Base-by-base conservation (phyloP, 37 sponge, comb jelly and placozoan genomes). In the Cladorhizidae sp. region DNA sequence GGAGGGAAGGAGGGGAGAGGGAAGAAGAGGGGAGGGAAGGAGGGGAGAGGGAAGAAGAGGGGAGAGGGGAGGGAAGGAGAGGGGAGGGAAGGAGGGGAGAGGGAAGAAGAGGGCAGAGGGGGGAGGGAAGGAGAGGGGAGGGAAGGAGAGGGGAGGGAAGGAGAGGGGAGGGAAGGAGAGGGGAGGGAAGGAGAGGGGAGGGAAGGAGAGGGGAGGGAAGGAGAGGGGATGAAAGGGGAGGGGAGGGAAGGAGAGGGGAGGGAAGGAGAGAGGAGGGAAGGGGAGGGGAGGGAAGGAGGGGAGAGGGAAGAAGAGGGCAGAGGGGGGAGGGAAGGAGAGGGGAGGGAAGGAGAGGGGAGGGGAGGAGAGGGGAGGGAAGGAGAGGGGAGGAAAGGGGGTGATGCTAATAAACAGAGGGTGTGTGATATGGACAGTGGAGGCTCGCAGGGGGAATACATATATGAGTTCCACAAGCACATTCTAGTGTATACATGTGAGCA, bases 251-350 rank as follows among this genome's bases (percentile, higher is more conserved):
- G 42, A 3, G n/a, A 31, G 28, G 52, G 31, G 73, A 42, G 73
- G 73, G 32, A 8, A 17, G 57, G 40, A 38, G 17, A 36, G 76
- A 57, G 76, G 37, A 59, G 54, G 59, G 38, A 59, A 40, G 78
- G n/a, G 78, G 57, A 63, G 31, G 50, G 49, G 65, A 77, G 78
- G 65, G n/a, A n/a, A n/a, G 65, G 57, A 37, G 57, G 78, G 49
- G 78, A 77, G 65, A 25, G 65, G n/a, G 65, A 43, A 49, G 62
- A 65, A 64, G 15, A 59, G 61, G 28, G 12, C 28, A 26, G 5
- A 28, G 17, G 28, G 5, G 61, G 3, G 61, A 59, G 7, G 5
- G 12, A 26, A 12, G 42, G 49, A 63, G 78, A 45, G 57, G 56
- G 59, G 57, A 57, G 61, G 26, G 76, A 37, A 12, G 26, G 76